Evolutionary conservation across 2,888 invertebrate species (phyloP).

Genomic region (Bombylius discolor): DNA sequence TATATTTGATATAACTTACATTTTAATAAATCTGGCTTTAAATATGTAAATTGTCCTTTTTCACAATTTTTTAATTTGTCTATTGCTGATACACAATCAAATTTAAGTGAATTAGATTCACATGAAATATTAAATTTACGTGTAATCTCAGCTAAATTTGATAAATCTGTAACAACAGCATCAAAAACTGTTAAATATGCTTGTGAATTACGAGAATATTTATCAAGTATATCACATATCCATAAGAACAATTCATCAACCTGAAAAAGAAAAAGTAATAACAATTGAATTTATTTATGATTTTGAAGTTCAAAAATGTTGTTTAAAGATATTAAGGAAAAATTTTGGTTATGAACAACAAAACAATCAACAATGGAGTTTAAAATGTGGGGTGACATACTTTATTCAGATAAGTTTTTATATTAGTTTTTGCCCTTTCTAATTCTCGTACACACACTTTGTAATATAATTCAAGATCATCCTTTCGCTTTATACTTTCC

Average conservation of each 20-base stretch:
- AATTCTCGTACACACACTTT: background rate
- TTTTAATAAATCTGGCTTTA: background rate
- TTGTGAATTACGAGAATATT: background rate
- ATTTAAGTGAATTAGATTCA: background rate
- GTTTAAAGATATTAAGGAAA: background rate
- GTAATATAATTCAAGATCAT: background rate
- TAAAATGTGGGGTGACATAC: too few species aligned
- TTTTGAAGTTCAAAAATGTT: too few species aligned
- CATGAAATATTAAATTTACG: constrained; percentile 3
- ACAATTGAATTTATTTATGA: too few species aligned
- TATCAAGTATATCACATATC: background rate
- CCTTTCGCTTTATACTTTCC: background rate
- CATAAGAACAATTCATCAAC: background rate
- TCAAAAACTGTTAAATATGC: background rate
- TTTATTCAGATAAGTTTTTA: background rate
- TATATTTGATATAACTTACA: background rate
- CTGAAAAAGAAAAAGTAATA: background rate
- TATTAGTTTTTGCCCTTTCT: background rate
- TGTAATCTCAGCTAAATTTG: background rate
- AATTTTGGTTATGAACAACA: background rate
- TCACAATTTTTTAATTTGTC: background rate
- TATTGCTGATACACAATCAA: background rate
- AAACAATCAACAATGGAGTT: too few species aligned
- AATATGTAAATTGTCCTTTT: constrained; percentile 1
- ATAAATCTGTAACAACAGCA: background rate